Base-by-base conservation (phyloP, 2,113 vertebrate genomes). In the Ranitomeya variabilis region DNA sequence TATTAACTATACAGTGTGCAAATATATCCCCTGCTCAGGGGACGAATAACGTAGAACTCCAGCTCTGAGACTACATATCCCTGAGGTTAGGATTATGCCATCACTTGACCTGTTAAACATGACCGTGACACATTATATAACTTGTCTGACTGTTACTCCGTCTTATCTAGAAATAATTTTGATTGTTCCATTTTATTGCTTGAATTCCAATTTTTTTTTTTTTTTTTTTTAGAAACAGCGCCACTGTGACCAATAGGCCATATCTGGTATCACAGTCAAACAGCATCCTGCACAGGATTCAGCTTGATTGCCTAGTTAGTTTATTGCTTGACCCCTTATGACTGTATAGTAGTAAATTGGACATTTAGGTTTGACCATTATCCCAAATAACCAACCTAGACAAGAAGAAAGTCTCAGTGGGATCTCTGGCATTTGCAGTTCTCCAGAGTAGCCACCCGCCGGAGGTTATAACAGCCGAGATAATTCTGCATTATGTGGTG, bases 91-190 rank as follows among this genome's bases (percentile, higher is more conserved):
- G 14, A 3, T 76, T 76, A 76, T 19, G 12, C 37, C 21, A 18
- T 51, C 73, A 76, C 37, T 37, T 76, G 73, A 76, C 37, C 73
- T 51, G 37, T 18, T 74, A 74, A 74, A 7, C 71, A 74, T 76
- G 73, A 45, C 73, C 45, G 37, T 8, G 52, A 76, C 73, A 76
- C 73, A 5, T 5, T 6, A 21, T 76, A 2, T 21, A 12, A 52
- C 3, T 18, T 4, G 3, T 16, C 23, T 71, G 13, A 71, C 4
- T 37, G 18, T 52, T 52, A 18, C 31, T 74, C 5, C 19, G 15
- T 76, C 73, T 4, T 16, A 76, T 7, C 67, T 26, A 31, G 23
- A 71, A 71, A 31, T 26, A 21, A 12, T 7, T 12, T 2, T 15
- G 23, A 12, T 26, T 9, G 66, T 71, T 71, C 31, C 0, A 12